These are phyloP conservation scores for Mus minutoides DNA, from an alignment of 2,797 vertebrate genomes.

Conservation along the genomic window DNA sequence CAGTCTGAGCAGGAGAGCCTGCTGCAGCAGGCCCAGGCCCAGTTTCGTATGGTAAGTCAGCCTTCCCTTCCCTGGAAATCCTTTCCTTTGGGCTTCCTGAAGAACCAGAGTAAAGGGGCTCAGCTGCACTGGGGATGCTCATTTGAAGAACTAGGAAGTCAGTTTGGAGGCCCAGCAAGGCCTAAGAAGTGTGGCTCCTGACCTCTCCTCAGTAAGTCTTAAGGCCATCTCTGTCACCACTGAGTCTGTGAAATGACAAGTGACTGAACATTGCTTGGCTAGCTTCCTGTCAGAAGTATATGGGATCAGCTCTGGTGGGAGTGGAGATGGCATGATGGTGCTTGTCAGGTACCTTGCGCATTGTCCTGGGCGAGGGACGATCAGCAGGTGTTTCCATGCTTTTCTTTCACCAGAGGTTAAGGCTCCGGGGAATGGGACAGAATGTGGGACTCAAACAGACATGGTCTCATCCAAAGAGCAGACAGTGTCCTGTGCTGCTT, in stretches of 20 bases:
- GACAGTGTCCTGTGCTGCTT: neutral
- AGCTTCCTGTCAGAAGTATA: neutral
- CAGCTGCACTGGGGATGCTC: neutral
- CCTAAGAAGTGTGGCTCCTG: neutral
- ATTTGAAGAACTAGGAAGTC: neutral
- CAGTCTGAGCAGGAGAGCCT: conserved; percentile 94
- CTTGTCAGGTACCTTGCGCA: rapidly evolving
- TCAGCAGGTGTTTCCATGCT: neutral
- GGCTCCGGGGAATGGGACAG: neutral
- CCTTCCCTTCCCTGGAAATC: neutral
- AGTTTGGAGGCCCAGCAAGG: neutral
- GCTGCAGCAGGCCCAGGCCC: conserved; percentile 97
- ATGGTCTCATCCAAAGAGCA: neutral
- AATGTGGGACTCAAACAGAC: neutral
- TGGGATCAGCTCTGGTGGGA: neutral
- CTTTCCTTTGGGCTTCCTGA: neutral
- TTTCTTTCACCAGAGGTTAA: neutral
- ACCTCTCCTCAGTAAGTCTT: neutral
- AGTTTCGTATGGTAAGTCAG: conserved; percentile 96
- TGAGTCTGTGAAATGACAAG: neutral
- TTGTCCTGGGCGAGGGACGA: neutral
- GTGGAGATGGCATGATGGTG: neutral
- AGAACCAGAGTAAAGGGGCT: neutral
- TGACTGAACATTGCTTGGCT: neutral
- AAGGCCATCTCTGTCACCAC: neutral